Conservation (phyloP, 1,140 invertebrate species). For the Microplitis mediator region DNA sequence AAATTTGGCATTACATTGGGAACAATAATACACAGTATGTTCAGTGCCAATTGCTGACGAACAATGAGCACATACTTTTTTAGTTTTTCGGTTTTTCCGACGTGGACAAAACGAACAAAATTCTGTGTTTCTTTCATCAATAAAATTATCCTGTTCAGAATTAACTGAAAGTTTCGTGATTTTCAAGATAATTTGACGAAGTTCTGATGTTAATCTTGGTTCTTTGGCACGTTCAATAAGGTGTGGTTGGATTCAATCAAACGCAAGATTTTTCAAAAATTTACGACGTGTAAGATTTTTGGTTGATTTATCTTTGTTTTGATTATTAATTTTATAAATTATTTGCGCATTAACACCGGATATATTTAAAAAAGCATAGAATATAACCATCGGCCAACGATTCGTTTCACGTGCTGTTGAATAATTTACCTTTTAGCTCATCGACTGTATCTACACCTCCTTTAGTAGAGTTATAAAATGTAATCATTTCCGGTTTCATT, state of each 20-base stretch:
- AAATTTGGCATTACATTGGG: not conserved
- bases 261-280: not conserved
- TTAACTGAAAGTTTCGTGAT: not conserved
- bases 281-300: not conserved
- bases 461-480: constrained; percentile 40
- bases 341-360: not conserved
- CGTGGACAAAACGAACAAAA: not conserved
- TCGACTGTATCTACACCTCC: not conserved
- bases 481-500: constrained; percentile 44
- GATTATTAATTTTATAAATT: not conserved
- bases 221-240: not conserved
- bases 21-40: not conserved
- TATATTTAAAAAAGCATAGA: not conserved
- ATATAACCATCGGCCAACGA: not conserved
- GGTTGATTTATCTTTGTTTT: no score
- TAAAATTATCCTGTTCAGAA: no score
- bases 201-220: not conserved
- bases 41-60: not conserved
- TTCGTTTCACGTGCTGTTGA: not conserved
- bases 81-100: not conserved
- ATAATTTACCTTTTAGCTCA: not conserved
- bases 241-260: not conserved
- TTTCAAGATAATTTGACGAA: not conserved
- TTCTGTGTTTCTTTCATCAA: not conserved
- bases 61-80: not conserved